These are phyloP conservation scores for Aricia agestis DNA, from an alignment of 1,140 invertebrate genomes.

Conservation along the genomic window DNA sequence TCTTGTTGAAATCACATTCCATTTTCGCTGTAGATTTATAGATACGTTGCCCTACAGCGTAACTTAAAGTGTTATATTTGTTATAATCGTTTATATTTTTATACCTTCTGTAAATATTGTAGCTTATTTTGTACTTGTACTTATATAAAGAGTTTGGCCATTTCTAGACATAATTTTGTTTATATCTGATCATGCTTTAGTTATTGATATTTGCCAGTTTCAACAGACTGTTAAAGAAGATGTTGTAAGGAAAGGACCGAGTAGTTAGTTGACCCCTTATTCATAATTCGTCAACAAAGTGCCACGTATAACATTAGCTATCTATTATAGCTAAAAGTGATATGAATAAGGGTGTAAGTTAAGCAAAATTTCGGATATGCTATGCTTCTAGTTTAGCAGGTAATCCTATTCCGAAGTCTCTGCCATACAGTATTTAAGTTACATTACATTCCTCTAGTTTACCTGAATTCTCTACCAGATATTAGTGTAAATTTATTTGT, in stretches of 20 bases:
- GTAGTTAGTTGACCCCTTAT: neutral
- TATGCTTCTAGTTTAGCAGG: constrained; percentile 1
- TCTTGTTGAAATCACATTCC: constrained; percentile 18
- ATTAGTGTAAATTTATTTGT: constrained; percentile 36
- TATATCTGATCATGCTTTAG: neutral
- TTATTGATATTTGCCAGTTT: neutral
- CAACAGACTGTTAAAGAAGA: constrained; percentile 7
- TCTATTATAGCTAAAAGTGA: too few species aligned
- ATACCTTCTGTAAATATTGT: neutral
- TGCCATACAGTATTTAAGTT: constrained; percentile 73
- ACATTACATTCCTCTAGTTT: constrained; percentile 62
- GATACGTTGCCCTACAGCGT: neutral
- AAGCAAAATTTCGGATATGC: neutral
- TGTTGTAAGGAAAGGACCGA: neutral
- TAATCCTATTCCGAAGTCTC: constrained; percentile 43
- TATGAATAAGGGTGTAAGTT: too few species aligned
- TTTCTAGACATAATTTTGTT: neutral
- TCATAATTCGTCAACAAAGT: too few species aligned
- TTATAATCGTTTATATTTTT: neutral
- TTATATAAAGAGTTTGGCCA: neutral
- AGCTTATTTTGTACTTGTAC: neutral
- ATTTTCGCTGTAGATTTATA: constrained; percentile 13
- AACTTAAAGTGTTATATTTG: neutral
- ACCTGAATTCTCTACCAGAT: constrained; percentile 57
- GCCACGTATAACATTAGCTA: too few species aligned